A percentile compares a stretch with the other conserved stretches of the same genome.
Conservation (phyloP, 2,888 invertebrate genomes). For the Lepetodrilus schrolli region DNA sequence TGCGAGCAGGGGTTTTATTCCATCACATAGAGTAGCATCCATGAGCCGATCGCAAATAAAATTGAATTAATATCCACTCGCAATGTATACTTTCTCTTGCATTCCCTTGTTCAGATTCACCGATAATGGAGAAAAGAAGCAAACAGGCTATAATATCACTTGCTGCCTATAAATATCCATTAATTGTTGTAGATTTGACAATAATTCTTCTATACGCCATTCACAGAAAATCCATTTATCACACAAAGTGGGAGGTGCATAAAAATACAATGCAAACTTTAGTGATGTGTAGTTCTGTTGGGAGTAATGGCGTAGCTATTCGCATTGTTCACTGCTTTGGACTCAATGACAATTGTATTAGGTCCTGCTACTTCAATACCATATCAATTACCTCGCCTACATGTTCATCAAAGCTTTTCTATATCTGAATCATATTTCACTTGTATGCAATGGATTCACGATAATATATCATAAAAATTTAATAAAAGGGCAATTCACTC, state of each 20-base stretch:
- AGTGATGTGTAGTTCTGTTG: not conserved
- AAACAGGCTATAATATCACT: not conserved
- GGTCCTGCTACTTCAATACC: conserved; percentile 4
- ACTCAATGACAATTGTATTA: conserved; percentile 23
- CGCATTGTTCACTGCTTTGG: not conserved
- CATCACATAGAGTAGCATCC: not conserved
- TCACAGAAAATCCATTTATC: conserved; percentile 20
- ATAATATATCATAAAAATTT: conserved; percentile 20
- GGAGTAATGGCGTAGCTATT: not conserved
- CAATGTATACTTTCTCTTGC: not conserved
- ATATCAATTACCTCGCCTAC: conserved; percentile 14
- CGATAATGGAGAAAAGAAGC: conserved; percentile 18
- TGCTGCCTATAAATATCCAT: conserved; percentile 21
- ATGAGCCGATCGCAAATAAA: not conserved
- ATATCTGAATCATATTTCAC: conserved; percentile 18
- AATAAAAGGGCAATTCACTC: conserved; percentile 10
- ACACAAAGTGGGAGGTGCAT: conserved; percentile 20
- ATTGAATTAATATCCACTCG: not conserved
- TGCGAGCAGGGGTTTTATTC: not conserved
- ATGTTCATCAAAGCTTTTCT: conserved; percentile 6
- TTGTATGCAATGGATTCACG: conserved; percentile 8
- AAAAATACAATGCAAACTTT: conserved; percentile 20
- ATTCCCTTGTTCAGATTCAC: not conserved
- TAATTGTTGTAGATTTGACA: conserved; percentile 27
- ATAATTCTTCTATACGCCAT: conserved; percentile 21